Percentiles rank a stretch among this genome's conserved stretches.
Evolutionary conservation across 2,888 invertebrate species (phyloP).

Genomic region (Lymantria monacha): DNA sequence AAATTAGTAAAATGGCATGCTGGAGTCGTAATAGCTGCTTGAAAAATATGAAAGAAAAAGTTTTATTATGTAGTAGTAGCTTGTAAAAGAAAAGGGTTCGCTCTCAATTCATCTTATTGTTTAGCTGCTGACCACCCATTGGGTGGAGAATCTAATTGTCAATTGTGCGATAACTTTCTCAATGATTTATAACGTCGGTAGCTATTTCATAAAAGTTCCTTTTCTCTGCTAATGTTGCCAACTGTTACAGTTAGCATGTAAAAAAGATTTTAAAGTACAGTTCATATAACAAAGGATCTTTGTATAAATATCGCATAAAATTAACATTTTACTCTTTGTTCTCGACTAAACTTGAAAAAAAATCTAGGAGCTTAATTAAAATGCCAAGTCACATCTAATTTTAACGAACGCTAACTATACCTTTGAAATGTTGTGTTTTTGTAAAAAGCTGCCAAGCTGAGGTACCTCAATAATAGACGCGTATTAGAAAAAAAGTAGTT

Average conservation of each 20-base stretch:
- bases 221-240: conserved; percentile 16
- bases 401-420: conserved; percentile 18
- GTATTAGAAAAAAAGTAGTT: conserved; percentile 62
- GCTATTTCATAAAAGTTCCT: conserved; percentile 35
- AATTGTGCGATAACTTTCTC: conserved; percentile 45
- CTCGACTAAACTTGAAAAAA: conserved; percentile 17
- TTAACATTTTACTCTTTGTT: conserved; percentile 30
- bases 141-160: conserved; percentile 48
- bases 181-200: conserved; percentile 57
- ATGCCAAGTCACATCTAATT: conserved; percentile 25
- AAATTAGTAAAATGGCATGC: too few species aligned
- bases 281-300: conserved; percentile 18
- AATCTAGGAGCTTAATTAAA: conserved; percentile 30
- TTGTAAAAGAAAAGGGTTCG: conserved; percentile 59
- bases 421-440: conserved; percentile 23
- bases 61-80: conserved; percentile 69
- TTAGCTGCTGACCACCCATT: conserved; percentile 50
- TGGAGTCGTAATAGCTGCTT: too few species aligned
- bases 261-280: conserved; percentile 8
- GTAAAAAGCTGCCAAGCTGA: conserved; percentile 25
- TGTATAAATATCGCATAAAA: conserved; percentile 24
- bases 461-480: conserved; percentile 41
- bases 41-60: conserved; percentile 39
- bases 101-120: conserved; percentile 45
- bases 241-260: conserved; percentile 25